Evolutionary conservation across 2,113 vertebrate species (phyloP), one percentile per base, ranked within the genome.

Genomic region (human (Homo sapiens)): DNA sequence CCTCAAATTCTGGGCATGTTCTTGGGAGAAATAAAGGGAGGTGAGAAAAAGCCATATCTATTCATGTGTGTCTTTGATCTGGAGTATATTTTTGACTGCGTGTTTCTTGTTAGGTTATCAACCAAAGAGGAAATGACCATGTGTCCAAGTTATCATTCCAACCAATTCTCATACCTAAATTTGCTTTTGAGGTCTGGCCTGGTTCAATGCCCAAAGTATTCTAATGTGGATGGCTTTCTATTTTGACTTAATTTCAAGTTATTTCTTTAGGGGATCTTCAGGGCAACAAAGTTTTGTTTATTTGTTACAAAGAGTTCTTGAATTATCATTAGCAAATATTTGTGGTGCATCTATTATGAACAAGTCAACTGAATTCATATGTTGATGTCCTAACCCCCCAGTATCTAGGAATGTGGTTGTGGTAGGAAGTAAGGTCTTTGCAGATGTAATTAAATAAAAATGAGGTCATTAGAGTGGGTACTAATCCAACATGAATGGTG

Each of bases 151-250:
- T 61, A 76, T 87, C 35, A 59, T 93, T 95, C 23, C 48, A 45
- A 78, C 13, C 18, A 59, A 25, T 90, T 59, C 75, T 68, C 81
- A 87, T 45, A 76, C 57, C 66, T 82, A 87, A 93, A 95, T 82
- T 90, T 90, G 20, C 66, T 90, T 90, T 86, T 96, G 76, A 78
- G 68, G 30, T 93, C 59, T 97, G 87, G 20, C 23, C 32, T 91
- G 50, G 30, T 87, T 82, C 82, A 72, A 88, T 78, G 43, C 9
- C 25, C 88, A 83, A 38, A 70, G 30, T 64, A 88, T 78, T 82
- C 48, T 48, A 72, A 30, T 55, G 43, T 78, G 85, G 48, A 86
- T 89, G 38, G 43, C 25, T 43, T 88, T 93, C 57, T 90, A 17
- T 90, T 82, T 82, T 89, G 38, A 55, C n/a, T 93, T 87, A 78